phyloP scores from a whole-genome alignment of 2,888 invertebrate species.

The Orthosia cruda region DNA sequence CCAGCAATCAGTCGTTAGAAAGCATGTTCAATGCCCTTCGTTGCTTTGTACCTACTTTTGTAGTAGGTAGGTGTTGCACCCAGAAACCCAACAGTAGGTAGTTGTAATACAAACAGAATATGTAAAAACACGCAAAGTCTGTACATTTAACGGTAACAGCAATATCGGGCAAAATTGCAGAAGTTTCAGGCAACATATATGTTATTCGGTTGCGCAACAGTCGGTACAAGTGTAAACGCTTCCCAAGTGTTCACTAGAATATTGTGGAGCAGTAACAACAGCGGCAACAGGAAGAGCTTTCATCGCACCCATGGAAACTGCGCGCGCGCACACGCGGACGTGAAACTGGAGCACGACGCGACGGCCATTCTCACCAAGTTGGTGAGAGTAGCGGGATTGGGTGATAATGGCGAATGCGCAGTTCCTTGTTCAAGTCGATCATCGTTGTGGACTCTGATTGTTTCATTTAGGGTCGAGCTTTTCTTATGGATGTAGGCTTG shows the following conservation, averaged over 20 bases:
- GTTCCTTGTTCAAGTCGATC: not conserved
- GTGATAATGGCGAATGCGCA: conserved; percentile 40
- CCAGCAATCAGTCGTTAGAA: not conserved
- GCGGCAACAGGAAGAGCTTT: conserved; percentile 69
- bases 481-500: not conserved
- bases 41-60: not conserved
- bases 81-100: no score
- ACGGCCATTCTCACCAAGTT: conserved; percentile 31
- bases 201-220: not conserved
- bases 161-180: not conserved
- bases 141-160: not conserved
- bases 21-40: not conserved
- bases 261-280: not conserved
- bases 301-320: conserved; percentile 62
- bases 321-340: conserved; percentile 49
- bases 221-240: not conserved
- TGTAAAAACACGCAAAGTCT: not conserved
- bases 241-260: not conserved
- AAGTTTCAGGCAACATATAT: not conserved
- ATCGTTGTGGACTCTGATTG: not conserved
- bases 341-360: conserved; percentile 43
- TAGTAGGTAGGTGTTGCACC: no score
- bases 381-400: conserved; percentile 8
- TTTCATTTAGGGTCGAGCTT: not conserved
- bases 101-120: not conserved